Percentiles rank a stretch among this genome's conserved stretches.
Conservation (phyloP, 2,888 invertebrate species). For the Xestia sexstrigata region DNA sequence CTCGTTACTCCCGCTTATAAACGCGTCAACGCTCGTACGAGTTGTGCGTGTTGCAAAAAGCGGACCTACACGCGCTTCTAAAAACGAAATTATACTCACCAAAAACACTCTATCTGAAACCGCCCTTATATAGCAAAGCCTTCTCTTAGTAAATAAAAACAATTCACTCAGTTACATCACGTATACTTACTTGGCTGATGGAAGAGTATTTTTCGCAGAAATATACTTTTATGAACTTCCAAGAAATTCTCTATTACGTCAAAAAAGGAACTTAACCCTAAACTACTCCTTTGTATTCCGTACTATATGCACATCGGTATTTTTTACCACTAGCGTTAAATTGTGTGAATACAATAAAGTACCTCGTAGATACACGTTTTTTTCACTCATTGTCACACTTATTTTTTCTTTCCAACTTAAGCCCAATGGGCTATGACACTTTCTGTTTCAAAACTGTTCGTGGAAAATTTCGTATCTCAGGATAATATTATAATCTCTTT, state of each 20-base stretch:
- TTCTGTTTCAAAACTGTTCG: conserved; percentile 56
- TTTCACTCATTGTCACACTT: background rate
- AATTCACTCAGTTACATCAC: conserved; percentile 15
- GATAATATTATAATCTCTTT: conserved; percentile 67
- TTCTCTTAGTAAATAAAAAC: conserved; percentile 20
- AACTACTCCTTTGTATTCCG: conserved; percentile 19
- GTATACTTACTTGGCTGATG: background rate
- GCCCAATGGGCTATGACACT: conserved; percentile 55
- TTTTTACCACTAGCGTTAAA: conserved; percentile 40
- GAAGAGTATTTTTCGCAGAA: conserved; percentile 21
- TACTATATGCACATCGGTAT: conserved; percentile 22
- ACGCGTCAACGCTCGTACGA: background rate
- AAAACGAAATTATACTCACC: background rate
- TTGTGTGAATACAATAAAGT: conserved; percentile 48
- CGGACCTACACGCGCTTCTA: background rate
- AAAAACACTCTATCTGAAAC: background rate
- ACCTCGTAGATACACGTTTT: conserved; percentile 3
- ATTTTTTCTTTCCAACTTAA: conserved; percentile 42
- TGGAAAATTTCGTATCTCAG: conserved; percentile 58
- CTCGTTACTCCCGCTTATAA: background rate
- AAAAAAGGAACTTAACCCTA: conserved; percentile 22
- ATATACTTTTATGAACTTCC: conserved; percentile 34
- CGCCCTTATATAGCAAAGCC: background rate
- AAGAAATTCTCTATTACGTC: conserved; percentile 32
- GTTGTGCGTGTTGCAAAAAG: background rate